Evolutionary conservation across 2,888 invertebrate species (phyloP), one percentile per base, ranked within the genome.

Genomic region (Saturnia pavonia): DNA sequence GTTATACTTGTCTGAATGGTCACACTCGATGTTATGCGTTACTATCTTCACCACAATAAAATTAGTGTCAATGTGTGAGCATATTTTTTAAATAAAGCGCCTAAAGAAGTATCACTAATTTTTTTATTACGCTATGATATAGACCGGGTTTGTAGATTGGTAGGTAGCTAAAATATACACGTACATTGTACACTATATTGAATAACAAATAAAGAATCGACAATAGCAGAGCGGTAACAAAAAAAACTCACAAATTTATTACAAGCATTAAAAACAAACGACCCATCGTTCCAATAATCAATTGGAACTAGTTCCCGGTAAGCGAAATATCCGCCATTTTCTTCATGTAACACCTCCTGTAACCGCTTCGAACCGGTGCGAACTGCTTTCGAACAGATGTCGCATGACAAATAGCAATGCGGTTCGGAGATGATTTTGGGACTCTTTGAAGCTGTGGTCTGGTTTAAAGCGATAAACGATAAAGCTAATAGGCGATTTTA

Each of bases 361-460:
- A 84, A 82, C 82, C 79, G 77, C 80, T 80, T 75, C 74, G 76
- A 78, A 84, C 85, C 85, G 82, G 87, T 86, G 85, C 79, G 82
- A 87, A 87, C 87, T 77, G 82, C 82, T 86, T 82, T 76, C 72
- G 73, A 77, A 79, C 89, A 90, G 89, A 87, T 89, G 89, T 83
- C 82, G 84, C 86, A 84, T 87, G 89, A 90, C 86, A 88, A 88
- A 90, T 89, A 81, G 88, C 88, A 75, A 82, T 84, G 88, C 81
- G 88, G 90, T 90, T 78, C 81, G 73, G 78, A 82, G 85, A 90
- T 88, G 87, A 88, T 89, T 91, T 88, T 76, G 82, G 85, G 83
- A 74, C 69, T 70, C 63, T 69, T 51, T 54, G 70, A 65, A 43
- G 67, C 51, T 27, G 42, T 3, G 66, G 66, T 40, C 25, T 1